Evolutionary conservation across 1,140 invertebrate genomes (phyloP), one percentile per base, ranked within the genome.

Genomic region (Ostrea denselamellosa): DNA sequence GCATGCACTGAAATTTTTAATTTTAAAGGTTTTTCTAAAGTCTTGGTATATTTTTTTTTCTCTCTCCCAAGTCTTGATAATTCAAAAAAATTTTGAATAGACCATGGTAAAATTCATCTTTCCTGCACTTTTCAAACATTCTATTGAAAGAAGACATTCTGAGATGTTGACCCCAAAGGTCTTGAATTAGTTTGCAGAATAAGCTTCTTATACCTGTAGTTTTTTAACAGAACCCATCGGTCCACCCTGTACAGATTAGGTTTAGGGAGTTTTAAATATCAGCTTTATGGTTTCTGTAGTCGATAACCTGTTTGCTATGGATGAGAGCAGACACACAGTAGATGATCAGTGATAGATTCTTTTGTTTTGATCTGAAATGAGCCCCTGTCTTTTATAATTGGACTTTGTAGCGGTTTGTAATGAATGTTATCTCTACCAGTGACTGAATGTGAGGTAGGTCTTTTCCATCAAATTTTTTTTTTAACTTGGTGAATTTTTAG

Each of bases 301-400:
- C 14, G 56, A 62, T 77, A 77, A 44, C 34, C 34, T 44, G 68
- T 12, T 8, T 77, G 68, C 68, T 77, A 77, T 77, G 68, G 22
- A 22, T 77, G 68, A 77, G 68, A 77, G 68, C 68, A 34, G 12
- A 28, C 68, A 34, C 68, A 28, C 25, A 25, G 22, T 77, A 14
- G 68, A 25, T 77, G 68, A 77, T 77, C 68, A 28, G 68, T 25
- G 68, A 34, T 77, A 77, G 68, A 77, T 77, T 77, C 68, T 25
- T 77, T 77, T 77, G 68, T 77, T 77, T 77, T 77, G 68, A 77
- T 77, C 68, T 14, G 68, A 77, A 77, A 22, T 77, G 17, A 19
- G 28, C 68, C 58, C 28, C 68, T 28, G 22, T 77, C 68, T 28
- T 77, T 10, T 44, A 14, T 77, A 34, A 17, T 17, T 62, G 56